phyloP scores from a whole-genome alignment of 2,888 invertebrate species.

The Stegophylla sp. region DNA sequence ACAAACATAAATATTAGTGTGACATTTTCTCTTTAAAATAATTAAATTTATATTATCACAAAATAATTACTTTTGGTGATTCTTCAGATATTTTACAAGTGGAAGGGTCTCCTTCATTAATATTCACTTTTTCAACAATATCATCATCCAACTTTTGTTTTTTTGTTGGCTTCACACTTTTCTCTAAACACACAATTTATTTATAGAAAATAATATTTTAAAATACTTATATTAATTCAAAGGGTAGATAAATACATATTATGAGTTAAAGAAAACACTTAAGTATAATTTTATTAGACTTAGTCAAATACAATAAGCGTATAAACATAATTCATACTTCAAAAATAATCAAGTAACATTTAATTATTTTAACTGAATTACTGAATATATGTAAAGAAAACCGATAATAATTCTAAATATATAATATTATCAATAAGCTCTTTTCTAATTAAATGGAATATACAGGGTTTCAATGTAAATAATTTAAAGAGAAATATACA shows the following conservation, averaged over 20 bases:
- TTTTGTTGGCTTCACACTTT: neutral
- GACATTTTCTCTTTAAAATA: neutral
- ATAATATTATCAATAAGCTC: no score
- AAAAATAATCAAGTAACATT: no score
- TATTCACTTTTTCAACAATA: slow-evolving; percentile 3
- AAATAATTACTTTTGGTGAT: slow-evolving; percentile 14
- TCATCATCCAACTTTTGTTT: neutral
- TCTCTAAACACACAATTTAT: slow-evolving; percentile 20
- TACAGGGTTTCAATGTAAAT: no score
- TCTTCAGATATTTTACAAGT: slow-evolving; percentile 7
- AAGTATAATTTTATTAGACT: neutral
- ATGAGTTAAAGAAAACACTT: no score
- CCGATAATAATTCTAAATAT: no score
- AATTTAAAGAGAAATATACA: no score
- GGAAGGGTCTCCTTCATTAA: neutral
- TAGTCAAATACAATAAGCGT: neutral
- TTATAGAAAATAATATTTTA: neutral
- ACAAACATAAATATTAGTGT: neutral
- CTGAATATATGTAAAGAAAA: no score
- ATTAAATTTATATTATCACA: neutral
- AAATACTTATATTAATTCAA: neutral
- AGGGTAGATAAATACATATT: no score
- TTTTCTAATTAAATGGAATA: no score
- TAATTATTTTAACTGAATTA: no score
- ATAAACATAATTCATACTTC: neutral